These are phyloP conservation scores for Lampris megalopsis DNA, from an alignment of 2,113 vertebrate genomes.

Conservation along the genomic window DNA sequence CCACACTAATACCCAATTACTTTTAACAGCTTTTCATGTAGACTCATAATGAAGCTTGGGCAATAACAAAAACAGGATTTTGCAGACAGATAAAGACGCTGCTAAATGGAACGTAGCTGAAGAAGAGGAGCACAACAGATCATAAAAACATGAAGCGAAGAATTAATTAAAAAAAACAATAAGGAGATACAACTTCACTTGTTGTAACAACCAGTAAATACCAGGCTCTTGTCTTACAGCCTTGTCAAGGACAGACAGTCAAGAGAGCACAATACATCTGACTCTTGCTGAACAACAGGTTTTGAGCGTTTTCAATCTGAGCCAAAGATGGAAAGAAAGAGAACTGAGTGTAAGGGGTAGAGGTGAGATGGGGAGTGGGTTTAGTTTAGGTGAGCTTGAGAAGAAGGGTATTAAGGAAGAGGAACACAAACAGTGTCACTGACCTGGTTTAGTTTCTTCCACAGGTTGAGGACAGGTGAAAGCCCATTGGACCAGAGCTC, in stretches of 20 bases:
- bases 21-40: conserved; percentile 36
- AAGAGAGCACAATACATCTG: too few relatives aligned
- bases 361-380: not conserved
- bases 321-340: too few relatives aligned
- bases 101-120: not conserved
- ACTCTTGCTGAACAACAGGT: too few relatives aligned
- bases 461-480: conserved; percentile 93
- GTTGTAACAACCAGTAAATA: not conserved
- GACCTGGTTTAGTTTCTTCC: conserved; percentile 99
- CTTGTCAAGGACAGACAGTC: too few relatives aligned
- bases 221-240: too few relatives aligned
- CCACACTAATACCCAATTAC: conserved; percentile 52
- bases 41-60: conserved; percentile 7
- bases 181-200: not conserved
- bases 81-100: not conserved
- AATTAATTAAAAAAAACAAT: not conserved
- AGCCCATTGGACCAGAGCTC: conserved; percentile 95
- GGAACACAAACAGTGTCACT: conserved; percentile 13
- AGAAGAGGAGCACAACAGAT: not conserved
- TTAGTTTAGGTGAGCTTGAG: too few relatives aligned
- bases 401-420: not conserved
- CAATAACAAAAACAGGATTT: conserved; percentile 20
- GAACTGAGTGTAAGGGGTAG: not conserved
- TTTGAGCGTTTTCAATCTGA: too few relatives aligned
- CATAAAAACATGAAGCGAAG: not conserved